Conservation (phyloP, 2,113 vertebrate species). For the Malurus cyaneus region DNA sequence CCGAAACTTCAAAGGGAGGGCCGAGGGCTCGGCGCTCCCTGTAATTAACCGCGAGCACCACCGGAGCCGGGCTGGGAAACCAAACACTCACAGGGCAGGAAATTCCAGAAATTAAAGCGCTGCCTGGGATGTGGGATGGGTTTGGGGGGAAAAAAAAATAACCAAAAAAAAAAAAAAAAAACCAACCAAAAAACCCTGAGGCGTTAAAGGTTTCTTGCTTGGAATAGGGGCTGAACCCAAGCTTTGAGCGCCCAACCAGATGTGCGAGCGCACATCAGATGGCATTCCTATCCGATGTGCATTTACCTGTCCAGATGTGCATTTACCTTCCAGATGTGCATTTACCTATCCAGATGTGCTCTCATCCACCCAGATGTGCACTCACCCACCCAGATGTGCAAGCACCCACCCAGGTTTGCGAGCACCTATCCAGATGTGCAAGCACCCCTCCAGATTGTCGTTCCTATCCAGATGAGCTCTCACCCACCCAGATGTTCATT, state of each 20-base stretch:
- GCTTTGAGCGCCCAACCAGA: neutral
- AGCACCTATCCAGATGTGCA: neutral
- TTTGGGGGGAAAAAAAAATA: neutral
- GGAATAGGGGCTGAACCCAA: neutral
- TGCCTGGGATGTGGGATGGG: neutral
- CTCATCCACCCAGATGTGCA: neutral
- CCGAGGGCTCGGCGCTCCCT: neutral
- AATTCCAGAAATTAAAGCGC: conserved; percentile 52
- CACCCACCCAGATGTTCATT: too few relatives aligned
- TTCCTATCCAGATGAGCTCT: too few relatives aligned
- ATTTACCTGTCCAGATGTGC: fast-evolving
- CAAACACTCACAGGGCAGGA: conserved; percentile 52
- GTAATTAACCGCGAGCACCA: conserved; percentile 21
- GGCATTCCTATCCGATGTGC: too few relatives aligned
- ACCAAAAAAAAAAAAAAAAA: neutral
- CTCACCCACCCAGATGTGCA: fast-evolving
- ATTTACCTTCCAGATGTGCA: fast-evolving
- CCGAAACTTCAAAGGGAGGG: conserved; percentile 9
- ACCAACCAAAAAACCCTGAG: neutral
- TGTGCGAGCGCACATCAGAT: fast-evolving
- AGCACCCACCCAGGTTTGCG: fast-evolving
- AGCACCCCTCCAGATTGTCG: neutral
- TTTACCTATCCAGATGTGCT: fast-evolving
- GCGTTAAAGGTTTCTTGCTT: neutral
- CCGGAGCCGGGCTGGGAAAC: conserved; percentile 26